These are phyloP conservation scores for Notolepis coatsorum DNA, from an alignment of 2,797 vertebrate species.

Conservation along the genomic window DNA sequence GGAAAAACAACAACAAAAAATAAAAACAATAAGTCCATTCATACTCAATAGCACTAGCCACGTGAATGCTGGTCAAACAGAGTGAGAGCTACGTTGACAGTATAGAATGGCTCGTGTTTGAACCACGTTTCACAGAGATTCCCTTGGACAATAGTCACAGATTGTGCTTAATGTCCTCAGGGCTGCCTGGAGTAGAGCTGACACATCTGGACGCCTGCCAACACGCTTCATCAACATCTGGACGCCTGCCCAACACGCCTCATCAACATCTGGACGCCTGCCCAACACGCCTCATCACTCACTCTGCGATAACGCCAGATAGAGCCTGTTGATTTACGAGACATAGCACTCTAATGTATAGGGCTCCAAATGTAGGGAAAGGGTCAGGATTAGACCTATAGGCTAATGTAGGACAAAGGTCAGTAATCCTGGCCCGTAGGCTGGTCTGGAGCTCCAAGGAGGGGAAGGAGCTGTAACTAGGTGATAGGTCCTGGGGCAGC, in stretches of 20 bases:
- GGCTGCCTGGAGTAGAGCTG: background rate
- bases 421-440: background rate
- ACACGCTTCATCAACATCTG: conserved; percentile 10
- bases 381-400: background rate
- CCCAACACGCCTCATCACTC: background rate
- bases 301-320: conserved; percentile 2
- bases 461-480: background rate
- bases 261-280: too few relatives aligned
- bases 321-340: background rate
- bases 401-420: background rate
- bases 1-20: too few relatives aligned
- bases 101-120: too few relatives aligned
- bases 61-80: too few relatives aligned
- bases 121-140: too few relatives aligned
- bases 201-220: conserved; percentile 31
- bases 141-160: too few relatives aligned
- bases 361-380: background rate
- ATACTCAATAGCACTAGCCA: too few relatives aligned
- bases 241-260: conserved; percentile 10
- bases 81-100: too few relatives aligned
- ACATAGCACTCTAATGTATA: background rate
- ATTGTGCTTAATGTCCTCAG: too few relatives aligned
- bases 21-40: too few relatives aligned
- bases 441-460: background rate
- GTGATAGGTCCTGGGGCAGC: too few relatives aligned